Percentiles rank a stretch among this genome's conserved stretches.
Conservation (phyloP, 2,113 vertebrate species). For the Alouatta palliata region DNA sequence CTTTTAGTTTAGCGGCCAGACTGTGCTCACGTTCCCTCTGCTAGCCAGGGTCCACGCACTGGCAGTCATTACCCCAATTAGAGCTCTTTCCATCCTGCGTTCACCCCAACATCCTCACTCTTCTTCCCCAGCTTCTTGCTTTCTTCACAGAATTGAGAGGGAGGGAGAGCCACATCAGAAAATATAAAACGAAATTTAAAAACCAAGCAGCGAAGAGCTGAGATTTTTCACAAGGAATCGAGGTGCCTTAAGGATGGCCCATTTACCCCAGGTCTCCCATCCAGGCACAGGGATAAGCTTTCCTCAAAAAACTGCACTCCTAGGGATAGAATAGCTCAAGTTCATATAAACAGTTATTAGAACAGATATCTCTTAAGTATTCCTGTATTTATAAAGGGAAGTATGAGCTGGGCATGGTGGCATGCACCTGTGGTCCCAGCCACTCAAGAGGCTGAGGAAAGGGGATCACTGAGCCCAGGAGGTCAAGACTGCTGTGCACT, state of each 20-base stretch:
- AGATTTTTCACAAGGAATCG: too few species aligned
- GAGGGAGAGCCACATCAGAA: rapidly evolving
- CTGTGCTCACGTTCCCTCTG: too few species aligned
- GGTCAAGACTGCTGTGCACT: background rate
- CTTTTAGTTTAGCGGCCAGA: background rate
- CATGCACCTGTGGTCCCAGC: background rate
- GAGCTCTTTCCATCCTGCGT: background rate
- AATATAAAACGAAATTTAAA: background rate
- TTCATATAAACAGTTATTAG: rapidly evolving
- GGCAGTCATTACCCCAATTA: background rate
- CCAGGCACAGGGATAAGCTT: too few species aligned
- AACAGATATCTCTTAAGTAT: rapidly evolving
- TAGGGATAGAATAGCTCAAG: rapidly evolving
- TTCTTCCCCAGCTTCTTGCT: background rate
- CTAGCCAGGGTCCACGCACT: too few species aligned
- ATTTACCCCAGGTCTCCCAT: too few species aligned
- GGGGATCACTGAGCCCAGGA: background rate
- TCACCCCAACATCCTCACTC: background rate
- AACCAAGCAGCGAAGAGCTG: rapidly evolving
- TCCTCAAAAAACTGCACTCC: rapidly evolving
- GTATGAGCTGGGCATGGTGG: background rate
- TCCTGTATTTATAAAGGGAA: background rate
- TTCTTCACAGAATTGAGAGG: background rate
- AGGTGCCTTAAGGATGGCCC: background rate
- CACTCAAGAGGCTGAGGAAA: background rate